Base-by-base conservation (phyloP, 1,140 invertebrate species). In the Phocides pigmalion region DNA sequence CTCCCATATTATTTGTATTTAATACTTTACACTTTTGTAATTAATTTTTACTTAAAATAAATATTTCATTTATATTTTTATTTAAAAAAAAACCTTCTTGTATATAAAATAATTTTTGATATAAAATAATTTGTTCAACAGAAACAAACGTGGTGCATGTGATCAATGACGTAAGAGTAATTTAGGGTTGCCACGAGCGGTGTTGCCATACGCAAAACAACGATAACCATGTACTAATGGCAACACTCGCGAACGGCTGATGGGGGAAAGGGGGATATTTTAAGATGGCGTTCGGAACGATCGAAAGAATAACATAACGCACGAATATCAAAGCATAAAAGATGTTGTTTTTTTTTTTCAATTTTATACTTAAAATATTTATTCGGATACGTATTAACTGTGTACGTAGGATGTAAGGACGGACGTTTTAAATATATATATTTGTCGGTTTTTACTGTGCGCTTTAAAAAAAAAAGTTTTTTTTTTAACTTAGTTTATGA, bases 301-400 rank as follows among this genome's bases (percentile, higher is more conserved):
- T n/a, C n/a, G n/a, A n/a, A n/a, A n/a, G n/a, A n/a, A n/a, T n/a
- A n/a, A 42, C 53, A 19, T 56, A 42, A 42, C 81, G 77, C 81
- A 86, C 75, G 72, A 83, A 75, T 73, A 72, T 74, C 76, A 70
- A 81, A 76, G 78, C 74, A 81, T 79, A 80, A 81, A 81, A 72
- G 66, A 72, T 83, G 78, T 79, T 84, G 79, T 86, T 83, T 86
- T 80, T 87, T 85, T 87, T 89, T 84, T n/a, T n/a, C 77, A 86
- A 87, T 86, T 89, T 87, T 89, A 87, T 88, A 88, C 84, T 88
- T 87, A 84, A 79, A 83, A 79, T 88, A 87, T 87, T 87, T 89
- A 87, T 87, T 87, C 79, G 77, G 72, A 81, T 82, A 81, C 79
- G 82, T 84, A 87, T 81, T 66, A 74, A 70, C 37, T 66, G 51